Percentiles rank a stretch among this genome's conserved stretches.
phyloP scores from a whole-genome alignment of 2,888 invertebrate genomes.

The Chymomyza caudatula region DNA sequence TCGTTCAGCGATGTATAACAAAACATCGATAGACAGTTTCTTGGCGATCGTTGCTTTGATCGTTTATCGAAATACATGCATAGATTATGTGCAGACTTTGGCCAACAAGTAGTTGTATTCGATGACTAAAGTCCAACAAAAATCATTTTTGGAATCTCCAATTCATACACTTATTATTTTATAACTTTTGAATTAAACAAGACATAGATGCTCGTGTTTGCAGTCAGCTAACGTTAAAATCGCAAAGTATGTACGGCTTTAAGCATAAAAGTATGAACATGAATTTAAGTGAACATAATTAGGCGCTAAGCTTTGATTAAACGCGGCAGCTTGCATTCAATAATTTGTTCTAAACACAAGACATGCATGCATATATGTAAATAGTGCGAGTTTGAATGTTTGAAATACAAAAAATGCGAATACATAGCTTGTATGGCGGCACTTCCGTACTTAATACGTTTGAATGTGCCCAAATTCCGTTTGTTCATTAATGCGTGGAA shows the following conservation, averaged over 20 bases:
- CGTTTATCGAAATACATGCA: background rate
- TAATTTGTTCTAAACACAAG: background rate
- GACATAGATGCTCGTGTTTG: background rate
- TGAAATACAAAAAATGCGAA: no score
- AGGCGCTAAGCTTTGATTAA: no score
- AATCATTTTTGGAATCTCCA: background rate
- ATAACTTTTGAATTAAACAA: background rate
- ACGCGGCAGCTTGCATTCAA: no score
- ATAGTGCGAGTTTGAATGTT: no score
- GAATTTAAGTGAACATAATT: background rate
- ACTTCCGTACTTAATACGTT: background rate
- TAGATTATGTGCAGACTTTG: background rate
- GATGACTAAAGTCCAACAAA: no score
- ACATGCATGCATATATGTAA: no score
- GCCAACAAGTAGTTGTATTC: background rate
- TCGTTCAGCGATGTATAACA: background rate
- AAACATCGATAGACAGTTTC: background rate
- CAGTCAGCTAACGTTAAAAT: background rate
- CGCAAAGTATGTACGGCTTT: background rate
- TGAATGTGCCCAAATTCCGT: background rate
- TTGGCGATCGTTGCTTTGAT: background rate
- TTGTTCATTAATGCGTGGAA: background rate
- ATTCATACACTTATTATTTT: background rate
- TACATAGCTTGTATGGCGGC: background rate
- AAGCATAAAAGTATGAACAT: background rate